Base-by-base conservation (phyloP, 2,888 invertebrate genomes). In the Hyposoter dolosus region DNA sequence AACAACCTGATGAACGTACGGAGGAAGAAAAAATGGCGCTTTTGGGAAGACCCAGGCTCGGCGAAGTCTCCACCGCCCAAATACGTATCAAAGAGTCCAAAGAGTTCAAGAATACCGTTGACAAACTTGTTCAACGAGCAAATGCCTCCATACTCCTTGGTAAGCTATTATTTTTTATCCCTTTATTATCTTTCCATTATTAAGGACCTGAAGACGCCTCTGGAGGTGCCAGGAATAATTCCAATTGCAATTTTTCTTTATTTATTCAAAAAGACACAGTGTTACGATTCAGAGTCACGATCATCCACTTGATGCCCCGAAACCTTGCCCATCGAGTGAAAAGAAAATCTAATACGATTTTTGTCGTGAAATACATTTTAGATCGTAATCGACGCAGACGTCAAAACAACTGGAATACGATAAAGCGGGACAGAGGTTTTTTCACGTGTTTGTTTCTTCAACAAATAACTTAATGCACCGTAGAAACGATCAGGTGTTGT, bases 101-200 rank as follows among this genome's bases (percentile, higher is more conserved):
- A 95, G 99, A 99, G 95, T 99, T 99, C 95, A 99, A 99, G 98
- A 99, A 98, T 94, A 99, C 99, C 63, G 99, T 99, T 87, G 99
- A 99, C 95, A 99, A 99, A 94, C 96, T 99, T 94, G 98, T 99
- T 90, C 99, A 99, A 95, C 97, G 99, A 93, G 99, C 99, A 87
- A 99, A 99, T 94, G 98, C 98, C 66, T 99, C 99, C 23, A 96
- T 99, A 88, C 96, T 99, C 88, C 96, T 98, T 90, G 97, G 94
- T 94, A 87, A 91, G 91, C 47, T 23, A 15, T 60, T 47, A 19
- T 47, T 40, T 69, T 81, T 45, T 65, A 47, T 63, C 53, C 7
- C 15, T 53, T 1, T 15, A 50, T 12, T 28, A 12, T 45, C 3
- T 23, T 23, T 15, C 15, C 19, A 9, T 68, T 15, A 45, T 35